Evolutionary conservation across 2,113 vertebrate species (phyloP).

Genomic region (Calidris pugnax): DNA sequence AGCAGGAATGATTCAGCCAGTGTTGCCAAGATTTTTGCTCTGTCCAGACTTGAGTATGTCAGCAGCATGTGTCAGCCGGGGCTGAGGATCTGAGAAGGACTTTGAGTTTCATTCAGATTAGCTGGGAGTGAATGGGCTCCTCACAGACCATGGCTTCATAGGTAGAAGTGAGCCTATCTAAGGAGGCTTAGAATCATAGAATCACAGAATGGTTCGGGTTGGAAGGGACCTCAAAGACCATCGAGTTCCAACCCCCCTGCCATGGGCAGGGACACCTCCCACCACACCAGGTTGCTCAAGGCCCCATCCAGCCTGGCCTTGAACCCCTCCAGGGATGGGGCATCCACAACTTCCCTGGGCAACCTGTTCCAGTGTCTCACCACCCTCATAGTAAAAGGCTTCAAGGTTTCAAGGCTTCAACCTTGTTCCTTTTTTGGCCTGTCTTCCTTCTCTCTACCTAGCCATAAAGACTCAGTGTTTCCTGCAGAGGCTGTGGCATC

Average conservation of each 20-base stretch:
- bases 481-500: not conserved
- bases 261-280: too few relatives aligned
- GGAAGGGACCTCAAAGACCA: too few relatives aligned
- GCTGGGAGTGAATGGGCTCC: fast-evolving
- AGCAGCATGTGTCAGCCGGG: not conserved
- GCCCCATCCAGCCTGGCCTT: too few relatives aligned
- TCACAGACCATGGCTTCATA: not conserved
- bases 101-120: not conserved
- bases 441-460: not conserved
- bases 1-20: not conserved
- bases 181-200: too few relatives aligned
- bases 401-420: too few relatives aligned
- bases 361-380: too few relatives aligned
- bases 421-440: not conserved
- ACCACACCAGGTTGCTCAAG: too few relatives aligned
- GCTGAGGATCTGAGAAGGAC: not conserved
- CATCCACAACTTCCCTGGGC: too few relatives aligned
- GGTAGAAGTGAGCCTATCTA: not conserved
- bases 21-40: not conserved
- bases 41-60: not conserved
- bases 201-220: too few relatives aligned
- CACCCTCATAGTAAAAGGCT: too few relatives aligned
- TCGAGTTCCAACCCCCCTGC: too few relatives aligned
- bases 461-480: not conserved
- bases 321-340: too few relatives aligned